Evolutionary conservation across 2,888 invertebrate species (phyloP), one percentile per base, ranked within the genome.

Genomic region (Amblyjoppa proteus): DNA sequence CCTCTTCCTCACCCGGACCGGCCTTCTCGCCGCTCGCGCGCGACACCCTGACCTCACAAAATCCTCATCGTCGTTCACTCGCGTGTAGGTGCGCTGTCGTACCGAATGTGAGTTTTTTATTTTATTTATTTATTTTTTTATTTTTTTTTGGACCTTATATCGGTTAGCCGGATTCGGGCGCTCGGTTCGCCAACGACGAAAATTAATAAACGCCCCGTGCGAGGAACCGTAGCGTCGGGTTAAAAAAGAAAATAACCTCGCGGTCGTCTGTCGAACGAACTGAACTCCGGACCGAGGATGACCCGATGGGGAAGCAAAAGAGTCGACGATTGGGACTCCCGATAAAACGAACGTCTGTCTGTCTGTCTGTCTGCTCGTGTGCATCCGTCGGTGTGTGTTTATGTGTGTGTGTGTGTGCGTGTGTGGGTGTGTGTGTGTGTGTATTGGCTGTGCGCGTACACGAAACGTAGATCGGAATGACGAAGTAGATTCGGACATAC

Each of bases 1-100:
- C 74, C 78, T 85, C 70, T 73, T 80, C 66, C 64, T 56, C 69
- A 20, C 51, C 64, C 58, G 45, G 45, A 49, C 45, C 16, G 16
- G 3, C 38, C 56, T 58, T 58, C 58, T 28, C 49, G n/a, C 66
- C 83, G 87, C 88, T 89, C 88, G 91, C 90, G 91, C 90, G 89
- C 90, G 91, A 90, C 90, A 90, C 88, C 88, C 89, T 90, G 91
- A 91, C 91, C 89, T 88, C 88, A 77, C 73, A 88, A 89, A 91
- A 92, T 70, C 69, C 73, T 64, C 74, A n/a, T 75, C 66, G 71
- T 51, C 34, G 49, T 28, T 45, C n/a, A 31, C 51, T 3, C 28
- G 20, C 31, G 64, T 64, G 64, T 64, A 64, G 64, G 64, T 64
- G 64, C 6, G 64, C 64, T 7, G 6, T 13, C 11, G n/a, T 20